phyloP scores from a whole-genome alignment of 1,140 invertebrate species.

The Drosophila pallidifrons region DNA sequence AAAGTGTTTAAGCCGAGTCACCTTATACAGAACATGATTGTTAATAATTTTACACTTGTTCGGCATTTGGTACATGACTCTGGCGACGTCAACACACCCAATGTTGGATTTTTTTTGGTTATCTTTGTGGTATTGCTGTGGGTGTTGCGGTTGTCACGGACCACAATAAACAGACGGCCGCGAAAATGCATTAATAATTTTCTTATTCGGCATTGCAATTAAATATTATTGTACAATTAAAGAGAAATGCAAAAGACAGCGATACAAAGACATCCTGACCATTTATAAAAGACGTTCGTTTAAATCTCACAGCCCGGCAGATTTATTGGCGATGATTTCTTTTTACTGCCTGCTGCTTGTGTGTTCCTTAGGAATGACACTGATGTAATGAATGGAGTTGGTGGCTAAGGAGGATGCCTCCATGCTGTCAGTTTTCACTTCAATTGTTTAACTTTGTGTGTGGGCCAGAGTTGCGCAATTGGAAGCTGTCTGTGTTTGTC shows the following conservation, averaged over 20 bases:
- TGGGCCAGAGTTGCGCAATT: slow-evolving; percentile 43
- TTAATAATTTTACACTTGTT: slow-evolving; percentile 53
- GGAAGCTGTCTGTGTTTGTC: slow-evolving; percentile 48
- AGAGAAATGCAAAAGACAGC: slow-evolving; percentile 58
- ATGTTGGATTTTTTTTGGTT: slow-evolving; percentile 29
- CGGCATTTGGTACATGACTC: slow-evolving; percentile 46
- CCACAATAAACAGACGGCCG: slow-evolving; percentile 1
- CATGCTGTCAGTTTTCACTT: background rate
- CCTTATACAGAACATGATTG: slow-evolving; percentile 46
- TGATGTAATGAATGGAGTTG: background rate
- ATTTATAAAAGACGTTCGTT: slow-evolving; percentile 57
- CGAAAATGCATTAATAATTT: slow-evolving; percentile 64
- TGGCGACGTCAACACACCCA: slow-evolving; percentile 58
- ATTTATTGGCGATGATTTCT: slow-evolving; percentile 71
- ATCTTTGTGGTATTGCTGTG: slow-evolving; percentile 41
- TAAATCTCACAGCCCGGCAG: slow-evolving; percentile 59
- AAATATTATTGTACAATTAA: slow-evolving; percentile 81
- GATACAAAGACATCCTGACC: slow-evolving; percentile 56
- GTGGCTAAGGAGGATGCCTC: background rate
- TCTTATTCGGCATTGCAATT: slow-evolving; percentile 67
- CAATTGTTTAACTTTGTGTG: slow-evolving; percentile 21
- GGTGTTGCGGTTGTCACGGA: slow-evolving; percentile 25
- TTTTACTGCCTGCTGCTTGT: slow-evolving; percentile 27
- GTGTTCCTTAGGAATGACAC: slow-evolving; percentile 10
- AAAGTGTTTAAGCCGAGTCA: slow-evolving; percentile 38